Conservation (phyloP, 2,113 vertebrate genomes). For the Gymnarchus niloticus region DNA sequence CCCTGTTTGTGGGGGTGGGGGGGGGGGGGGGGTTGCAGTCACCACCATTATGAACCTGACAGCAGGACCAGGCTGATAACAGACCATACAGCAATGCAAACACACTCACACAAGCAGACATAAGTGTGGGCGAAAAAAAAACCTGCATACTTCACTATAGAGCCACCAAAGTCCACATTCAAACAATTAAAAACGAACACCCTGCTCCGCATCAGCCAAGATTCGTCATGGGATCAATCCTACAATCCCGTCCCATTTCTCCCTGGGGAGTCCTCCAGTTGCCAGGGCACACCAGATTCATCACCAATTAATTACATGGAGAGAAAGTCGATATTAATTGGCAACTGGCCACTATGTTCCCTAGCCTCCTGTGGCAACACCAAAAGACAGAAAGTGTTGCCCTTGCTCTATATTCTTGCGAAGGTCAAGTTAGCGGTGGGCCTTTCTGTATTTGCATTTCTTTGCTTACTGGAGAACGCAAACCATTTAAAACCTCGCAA, state of each 20-base stretch:
- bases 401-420: background rate
- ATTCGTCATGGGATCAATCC: background rate
- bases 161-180: background rate
- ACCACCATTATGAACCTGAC: too few species aligned
- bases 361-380: constrained; percentile 7
- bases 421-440: background rate
- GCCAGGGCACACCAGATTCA: background rate
- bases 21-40: too few species aligned
- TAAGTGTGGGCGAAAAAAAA: background rate
- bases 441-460: background rate
- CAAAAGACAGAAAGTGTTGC: background rate
- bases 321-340: constrained; percentile 13
- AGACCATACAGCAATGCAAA: background rate
- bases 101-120: background rate
- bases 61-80: background rate
- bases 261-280: background rate
- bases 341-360: background rate
- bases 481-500: background rate
- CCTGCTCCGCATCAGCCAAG: background rate
- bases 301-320: constrained; percentile 8
- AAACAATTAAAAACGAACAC: background rate
- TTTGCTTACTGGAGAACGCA: background rate
- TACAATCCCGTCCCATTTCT: background rate
- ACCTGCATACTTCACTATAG: background rate
- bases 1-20: too few species aligned